phyloP scores from a whole-genome alignment of 2,113 vertebrate species.

The Tichodroma muraria region DNA sequence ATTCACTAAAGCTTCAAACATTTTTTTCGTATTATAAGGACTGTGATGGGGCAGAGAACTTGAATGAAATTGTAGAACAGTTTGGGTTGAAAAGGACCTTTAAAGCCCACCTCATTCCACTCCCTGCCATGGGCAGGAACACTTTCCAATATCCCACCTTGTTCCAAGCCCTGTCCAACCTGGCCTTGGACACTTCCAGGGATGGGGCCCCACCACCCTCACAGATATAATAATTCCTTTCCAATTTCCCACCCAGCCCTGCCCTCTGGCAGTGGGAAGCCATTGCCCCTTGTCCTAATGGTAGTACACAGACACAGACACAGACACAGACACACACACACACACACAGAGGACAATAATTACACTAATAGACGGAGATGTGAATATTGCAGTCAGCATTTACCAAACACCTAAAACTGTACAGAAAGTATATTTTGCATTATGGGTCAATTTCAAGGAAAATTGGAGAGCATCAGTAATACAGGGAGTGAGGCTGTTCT shows the following conservation, averaged over 20 bases:
- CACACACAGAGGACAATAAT: neutral
- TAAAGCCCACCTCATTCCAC: neutral
- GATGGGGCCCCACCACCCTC: too few relatives aligned
- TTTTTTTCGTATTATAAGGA: neutral
- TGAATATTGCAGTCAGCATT: neutral
- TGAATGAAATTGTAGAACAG: neutral
- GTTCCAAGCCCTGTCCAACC: accelerated
- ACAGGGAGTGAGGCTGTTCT: neutral
- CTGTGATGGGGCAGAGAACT: neutral
- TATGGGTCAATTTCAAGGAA: neutral
- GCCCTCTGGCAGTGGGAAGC: neutral
- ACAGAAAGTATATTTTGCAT: neutral
- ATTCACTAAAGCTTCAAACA: neutral
- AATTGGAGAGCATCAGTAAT: neutral
- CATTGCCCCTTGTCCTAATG: too few relatives aligned
- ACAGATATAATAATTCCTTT: neutral
- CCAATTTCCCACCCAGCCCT: neutral
- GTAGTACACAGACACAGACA: neutral
- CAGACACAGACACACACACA: neutral
- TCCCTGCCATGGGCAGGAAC: neutral
- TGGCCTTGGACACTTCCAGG: neutral
- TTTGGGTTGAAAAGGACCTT: neutral
- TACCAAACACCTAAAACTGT: neutral
- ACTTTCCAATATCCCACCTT: neutral
- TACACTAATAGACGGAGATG: neutral